Conservation (phyloP, 2,888 invertebrate genomes). For the Atrina japonica region DNA sequence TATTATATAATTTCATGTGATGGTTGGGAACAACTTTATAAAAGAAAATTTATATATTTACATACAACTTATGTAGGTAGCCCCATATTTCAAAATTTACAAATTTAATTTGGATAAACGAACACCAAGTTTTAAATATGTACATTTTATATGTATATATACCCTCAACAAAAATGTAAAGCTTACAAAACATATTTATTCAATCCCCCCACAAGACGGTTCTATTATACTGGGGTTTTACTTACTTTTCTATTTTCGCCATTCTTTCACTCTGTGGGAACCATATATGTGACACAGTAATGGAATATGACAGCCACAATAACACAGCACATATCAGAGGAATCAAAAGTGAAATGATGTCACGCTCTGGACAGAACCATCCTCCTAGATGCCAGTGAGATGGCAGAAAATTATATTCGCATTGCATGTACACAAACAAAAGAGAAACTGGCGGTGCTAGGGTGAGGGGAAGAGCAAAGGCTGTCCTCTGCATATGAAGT, state of each 20-base stretch:
- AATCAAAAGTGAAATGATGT: slow-evolving; percentile 52
- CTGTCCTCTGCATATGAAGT: slow-evolving; percentile 81
- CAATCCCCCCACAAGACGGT: no score
- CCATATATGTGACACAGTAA: slow-evolving; percentile 99
- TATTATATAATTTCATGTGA: background rate
- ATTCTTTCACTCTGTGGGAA: slow-evolving; percentile 98
- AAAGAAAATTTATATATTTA: no score
- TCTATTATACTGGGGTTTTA: slow-evolving; percentile 9
- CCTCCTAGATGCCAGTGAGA: slow-evolving; percentile 68
- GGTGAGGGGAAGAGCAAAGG: slow-evolving; percentile 81
- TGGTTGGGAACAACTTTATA: no score
- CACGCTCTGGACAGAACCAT: slow-evolving; percentile 64
- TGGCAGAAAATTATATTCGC: slow-evolving; percentile 66
- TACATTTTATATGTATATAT: no score
- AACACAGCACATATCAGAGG: slow-evolving; percentile 64
- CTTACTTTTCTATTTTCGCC: slow-evolving; percentile 93
- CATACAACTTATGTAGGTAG: no score
- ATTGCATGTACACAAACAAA: slow-evolving; percentile 66
- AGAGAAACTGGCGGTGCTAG: slow-evolving; percentile 78
- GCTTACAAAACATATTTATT: no score
- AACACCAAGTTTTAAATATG: no score
- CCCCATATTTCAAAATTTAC: no score
- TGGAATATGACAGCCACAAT: slow-evolving; percentile 96
- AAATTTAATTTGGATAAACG: no score
- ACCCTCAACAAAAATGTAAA: no score